Evolutionary conservation across 2,113 vertebrate genomes (phyloP), one percentile per base, ranked within the genome.

Genomic region (Cyprinodon tularosa): DNA sequence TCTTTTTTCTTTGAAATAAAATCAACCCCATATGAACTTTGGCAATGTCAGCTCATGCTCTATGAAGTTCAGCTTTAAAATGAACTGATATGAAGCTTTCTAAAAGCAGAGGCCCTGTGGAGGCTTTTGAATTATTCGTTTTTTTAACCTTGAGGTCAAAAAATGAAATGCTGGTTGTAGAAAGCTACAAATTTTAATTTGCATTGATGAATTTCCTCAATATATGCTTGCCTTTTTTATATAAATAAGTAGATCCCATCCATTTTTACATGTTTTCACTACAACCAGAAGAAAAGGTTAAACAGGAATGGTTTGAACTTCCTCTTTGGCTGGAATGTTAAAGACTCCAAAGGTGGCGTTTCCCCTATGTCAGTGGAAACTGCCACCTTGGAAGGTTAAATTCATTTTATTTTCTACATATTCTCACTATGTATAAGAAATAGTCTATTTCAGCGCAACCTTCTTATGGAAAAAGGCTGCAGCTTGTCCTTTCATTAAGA

Each of bases 51-150:
- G 37, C 29, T 29, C 29, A 29, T 29, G 29, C 29, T 29, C 62
- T 2, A 20, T 4, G 11, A 37, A 40, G 29, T 0, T 0, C 36
- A 37, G 53, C 62, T 68, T 65, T 38, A 3, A 67, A 47, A 38
- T n/a, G 47, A 50, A 78, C 77, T 61, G 64, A 36, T 62, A 39
- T 73, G 77, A 62, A 20, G 13, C 6, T 0, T 14, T 71, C 67
- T 72, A 40, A 73, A 62, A 36, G 22, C 5, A 37, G 22, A 17
- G 14, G 17, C 17, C 39, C 9, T 20, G 50, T 40, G 45, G 6
- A 4, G 13, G 8, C 42, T 65, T 70, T 77, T 78, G 17, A 69
- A 81, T 84, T 61, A 87, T 87, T 86, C 65, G 64, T 3, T 22
- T 77, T 83, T 74, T 68, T 3, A 61, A 22, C 40, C 40, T 29